Percentiles rank a stretch among this genome's conserved stretches.
These are phyloP conservation scores for Amphiura filiformis DNA, from an alignment of 35 echinoderm and acorn worm genomes.

Conservation along the genomic window DNA sequence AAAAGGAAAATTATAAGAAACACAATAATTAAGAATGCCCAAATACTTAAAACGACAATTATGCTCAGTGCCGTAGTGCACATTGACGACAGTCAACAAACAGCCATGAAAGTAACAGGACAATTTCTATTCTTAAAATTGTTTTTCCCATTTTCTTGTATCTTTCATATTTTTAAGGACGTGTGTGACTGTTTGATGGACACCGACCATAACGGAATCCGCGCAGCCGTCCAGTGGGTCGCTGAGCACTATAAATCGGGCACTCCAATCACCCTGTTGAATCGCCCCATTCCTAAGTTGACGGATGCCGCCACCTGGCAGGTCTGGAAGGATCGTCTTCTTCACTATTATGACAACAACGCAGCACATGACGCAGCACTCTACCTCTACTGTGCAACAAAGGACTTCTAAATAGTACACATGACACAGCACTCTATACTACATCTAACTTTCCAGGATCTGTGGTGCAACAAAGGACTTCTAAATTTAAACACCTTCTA, in stretches of 20 bases:
- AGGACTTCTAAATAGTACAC: constrained; percentile 24
- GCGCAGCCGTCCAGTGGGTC: constrained; percentile 16
- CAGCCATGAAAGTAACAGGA: too few relatives aligned
- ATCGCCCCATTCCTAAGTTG: constrained; percentile 28
- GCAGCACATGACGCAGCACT: constrained; percentile 4
- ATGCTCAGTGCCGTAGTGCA: too few relatives aligned
- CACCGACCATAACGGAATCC: constrained; percentile 4
- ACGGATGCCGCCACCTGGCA: constrained; percentile 16
- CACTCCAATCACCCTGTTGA: constrained; percentile 22
- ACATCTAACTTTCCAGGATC: too few relatives aligned
- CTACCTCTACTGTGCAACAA: constrained; percentile 21
- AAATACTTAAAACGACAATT: too few relatives aligned
- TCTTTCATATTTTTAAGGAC: background rate
- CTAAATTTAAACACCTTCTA: too few relatives aligned
- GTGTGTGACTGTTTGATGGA: constrained; percentile 16
- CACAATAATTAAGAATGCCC: too few relatives aligned
- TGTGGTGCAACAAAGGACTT: too few relatives aligned
- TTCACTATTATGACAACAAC: constrained; percentile 21
- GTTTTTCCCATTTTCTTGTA: too few relatives aligned
- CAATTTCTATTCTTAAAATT: too few relatives aligned
- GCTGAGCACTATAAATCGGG: constrained; percentile 30
- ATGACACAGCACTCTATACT: too few relatives aligned
- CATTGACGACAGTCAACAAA: too few relatives aligned
- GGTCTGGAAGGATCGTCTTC: constrained; percentile 19
- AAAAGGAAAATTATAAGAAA: too few relatives aligned